Percentiles rank a stretch among this genome's conserved stretches.
Evolutionary conservation across 2,888 invertebrate genomes (phyloP).

Genomic region (Xanthostigma xanthostigma): DNA sequence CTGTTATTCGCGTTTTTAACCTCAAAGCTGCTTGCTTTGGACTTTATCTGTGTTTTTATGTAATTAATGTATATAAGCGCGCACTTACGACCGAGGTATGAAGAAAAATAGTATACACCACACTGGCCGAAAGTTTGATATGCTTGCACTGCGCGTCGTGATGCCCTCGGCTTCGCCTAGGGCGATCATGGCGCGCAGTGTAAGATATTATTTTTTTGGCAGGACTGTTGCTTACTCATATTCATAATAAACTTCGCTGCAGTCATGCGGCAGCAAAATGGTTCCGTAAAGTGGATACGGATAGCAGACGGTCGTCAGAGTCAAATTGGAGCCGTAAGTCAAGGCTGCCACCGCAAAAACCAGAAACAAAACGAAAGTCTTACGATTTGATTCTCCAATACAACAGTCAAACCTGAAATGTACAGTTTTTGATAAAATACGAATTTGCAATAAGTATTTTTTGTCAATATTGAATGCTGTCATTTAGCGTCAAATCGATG

Average conservation of each 20-base stretch:
- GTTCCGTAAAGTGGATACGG: conserved; percentile 51
- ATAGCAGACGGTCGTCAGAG: conserved; percentile 76
- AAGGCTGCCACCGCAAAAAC: conserved; percentile 49
- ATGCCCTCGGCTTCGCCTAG: too few relatives aligned
- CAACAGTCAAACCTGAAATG: conserved; percentile 66
- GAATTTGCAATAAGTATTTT: conserved; percentile 1
- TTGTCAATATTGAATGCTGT: too few relatives aligned
- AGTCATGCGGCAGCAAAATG: conserved; percentile 68
- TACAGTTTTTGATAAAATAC: conserved; percentile 3
- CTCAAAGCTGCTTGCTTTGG: too few relatives aligned
- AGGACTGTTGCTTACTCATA: conserved; percentile 43
- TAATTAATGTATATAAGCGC: too few relatives aligned
- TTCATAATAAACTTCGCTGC: conserved; percentile 68
- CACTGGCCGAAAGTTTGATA: too few relatives aligned
- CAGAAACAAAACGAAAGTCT: conserved; percentile 55
- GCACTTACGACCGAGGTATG: too few relatives aligned
- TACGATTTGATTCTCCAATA: conserved; percentile 63
- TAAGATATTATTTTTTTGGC: neutral
- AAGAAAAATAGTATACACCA: too few relatives aligned
- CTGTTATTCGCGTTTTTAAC: too few relatives aligned
- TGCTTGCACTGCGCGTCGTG: too few relatives aligned
- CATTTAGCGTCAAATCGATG: neutral
- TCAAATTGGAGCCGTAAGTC: conserved; percentile 61
- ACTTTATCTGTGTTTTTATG: too few relatives aligned
- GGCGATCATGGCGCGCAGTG: too few relatives aligned